These are phyloP conservation scores for Dusona sp. DNA, from an alignment of 2,888 invertebrate species.

Conservation along the genomic window DNA sequence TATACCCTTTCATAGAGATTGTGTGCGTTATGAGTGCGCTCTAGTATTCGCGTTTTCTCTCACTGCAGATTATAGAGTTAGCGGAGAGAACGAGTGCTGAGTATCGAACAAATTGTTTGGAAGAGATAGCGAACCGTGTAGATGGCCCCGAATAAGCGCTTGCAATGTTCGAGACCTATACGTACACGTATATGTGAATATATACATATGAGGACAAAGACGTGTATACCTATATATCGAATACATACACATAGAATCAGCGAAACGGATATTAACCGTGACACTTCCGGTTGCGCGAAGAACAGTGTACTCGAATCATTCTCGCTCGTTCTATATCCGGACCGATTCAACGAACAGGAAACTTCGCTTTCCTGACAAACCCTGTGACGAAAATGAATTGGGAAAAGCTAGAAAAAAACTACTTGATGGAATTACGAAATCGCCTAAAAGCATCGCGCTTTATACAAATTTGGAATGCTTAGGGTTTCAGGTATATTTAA, in stretches of 20 bases:
- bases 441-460: background rate
- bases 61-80: constrained; percentile 53
- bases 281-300: constrained; percentile 64
- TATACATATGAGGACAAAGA: background rate
- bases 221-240: constrained; percentile 12
- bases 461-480: background rate
- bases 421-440: background rate
- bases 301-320: constrained; percentile 51
- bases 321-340: constrained; percentile 35
- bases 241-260: constrained; percentile 2
- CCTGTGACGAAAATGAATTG: constrained; percentile 11
- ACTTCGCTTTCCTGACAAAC: constrained; percentile 57
- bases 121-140: constrained; percentile 73
- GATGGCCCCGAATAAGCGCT: constrained; percentile 43
- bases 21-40: constrained; percentile 21
- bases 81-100: constrained; percentile 53
- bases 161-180: constrained; percentile 27
- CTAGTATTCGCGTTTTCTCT: constrained; percentile 28
- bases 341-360: constrained; percentile 54
- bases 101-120: constrained; percentile 75
- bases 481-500: background rate
- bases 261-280: constrained; percentile 47
- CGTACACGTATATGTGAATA: background rate
- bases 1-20: background rate
- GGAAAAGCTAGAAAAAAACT: background rate